Evolutionary conservation across 2,113 vertebrate genomes (phyloP).

Genomic region (Chlamydotis undulata): DNA sequence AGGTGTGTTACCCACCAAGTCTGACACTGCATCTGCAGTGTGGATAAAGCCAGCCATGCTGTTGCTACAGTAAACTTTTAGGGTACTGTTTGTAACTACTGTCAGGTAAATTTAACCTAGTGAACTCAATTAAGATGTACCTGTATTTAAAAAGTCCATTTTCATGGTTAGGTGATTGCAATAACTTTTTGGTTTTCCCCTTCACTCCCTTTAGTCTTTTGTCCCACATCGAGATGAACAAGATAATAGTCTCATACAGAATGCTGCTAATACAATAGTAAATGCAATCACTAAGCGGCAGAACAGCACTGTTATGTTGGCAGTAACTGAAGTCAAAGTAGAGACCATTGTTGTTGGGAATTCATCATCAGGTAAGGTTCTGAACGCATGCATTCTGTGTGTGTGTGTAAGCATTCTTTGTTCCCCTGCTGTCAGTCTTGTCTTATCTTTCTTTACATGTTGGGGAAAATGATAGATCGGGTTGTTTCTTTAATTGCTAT

Average conservation of each 20-base stretch:
- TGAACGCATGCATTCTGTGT: neutral
- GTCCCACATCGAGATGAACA: constrained; percentile 77
- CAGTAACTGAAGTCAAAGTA: constrained; percentile 91
- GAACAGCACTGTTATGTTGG: constrained; percentile 90
- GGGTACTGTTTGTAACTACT: neutral
- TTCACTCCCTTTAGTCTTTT: constrained; percentile 78
- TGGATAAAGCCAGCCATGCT: neutral
- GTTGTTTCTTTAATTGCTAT: neutral
- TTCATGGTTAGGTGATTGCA: neutral
- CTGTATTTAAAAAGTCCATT: neutral
- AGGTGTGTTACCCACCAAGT: neutral
- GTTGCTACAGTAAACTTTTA: neutral
- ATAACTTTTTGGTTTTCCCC: neutral
- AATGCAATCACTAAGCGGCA: constrained; percentile 84
- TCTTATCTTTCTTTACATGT: neutral
- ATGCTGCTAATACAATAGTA: constrained; percentile 84
- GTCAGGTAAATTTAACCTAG: neutral
- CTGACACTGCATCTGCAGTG: neutral
- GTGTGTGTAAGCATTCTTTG: neutral
- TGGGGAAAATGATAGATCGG: neutral
- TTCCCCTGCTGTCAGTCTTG: neutral
- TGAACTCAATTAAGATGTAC: neutral
- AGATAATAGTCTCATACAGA: constrained; percentile 85
- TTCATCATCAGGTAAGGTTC: constrained; percentile 79
- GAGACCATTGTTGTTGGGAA: constrained; percentile 77